phyloP scores from a whole-genome alignment of 2,888 invertebrate genomes.

The Atrina japonica region DNA sequence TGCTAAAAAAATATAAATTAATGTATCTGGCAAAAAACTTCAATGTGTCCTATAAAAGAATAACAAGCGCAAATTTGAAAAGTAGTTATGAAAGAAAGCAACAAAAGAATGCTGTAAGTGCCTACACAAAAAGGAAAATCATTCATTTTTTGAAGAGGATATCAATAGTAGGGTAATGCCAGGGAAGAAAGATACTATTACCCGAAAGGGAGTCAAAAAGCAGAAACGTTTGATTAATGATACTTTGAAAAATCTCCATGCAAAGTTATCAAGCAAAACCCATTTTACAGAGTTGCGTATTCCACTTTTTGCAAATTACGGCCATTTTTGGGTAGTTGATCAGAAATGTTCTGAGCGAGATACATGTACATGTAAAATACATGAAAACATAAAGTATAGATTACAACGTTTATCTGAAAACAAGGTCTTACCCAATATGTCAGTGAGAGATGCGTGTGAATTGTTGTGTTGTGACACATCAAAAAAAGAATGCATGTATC shows the following conservation, averaged over 20 bases:
- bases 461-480: slow-evolving; percentile 13
- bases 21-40: neutral
- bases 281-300: slow-evolving; percentile 6
- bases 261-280: neutral
- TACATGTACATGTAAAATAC: slow-evolving; percentile 39
- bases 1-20: slow-evolving; percentile 5
- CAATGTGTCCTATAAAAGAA: neutral
- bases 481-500: slow-evolving; percentile 34
- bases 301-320: slow-evolving; percentile 20
- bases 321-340: slow-evolving; percentile 18
- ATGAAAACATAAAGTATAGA: slow-evolving; percentile 32
- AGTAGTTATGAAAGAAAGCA: slow-evolving; percentile 6
- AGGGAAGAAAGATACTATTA: slow-evolving; percentile 48
- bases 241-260: slow-evolving; percentile 17
- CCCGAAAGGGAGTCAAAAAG: slow-evolving; percentile 40
- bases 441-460: slow-evolving; percentile 2
- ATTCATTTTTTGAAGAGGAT: slow-evolving; percentile 35
- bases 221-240: slow-evolving; percentile 38
- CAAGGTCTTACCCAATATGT: too few species aligned
- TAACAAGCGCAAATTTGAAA: neutral
- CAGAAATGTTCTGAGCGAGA: slow-evolving; percentile 21
- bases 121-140: slow-evolving; percentile 11
- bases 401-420: slow-evolving; percentile 15
- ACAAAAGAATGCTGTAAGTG: neutral
- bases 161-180: slow-evolving; percentile 45